Conservation (phyloP, 1,140 invertebrate species). For the Bilobella aurantiaca region DNA sequence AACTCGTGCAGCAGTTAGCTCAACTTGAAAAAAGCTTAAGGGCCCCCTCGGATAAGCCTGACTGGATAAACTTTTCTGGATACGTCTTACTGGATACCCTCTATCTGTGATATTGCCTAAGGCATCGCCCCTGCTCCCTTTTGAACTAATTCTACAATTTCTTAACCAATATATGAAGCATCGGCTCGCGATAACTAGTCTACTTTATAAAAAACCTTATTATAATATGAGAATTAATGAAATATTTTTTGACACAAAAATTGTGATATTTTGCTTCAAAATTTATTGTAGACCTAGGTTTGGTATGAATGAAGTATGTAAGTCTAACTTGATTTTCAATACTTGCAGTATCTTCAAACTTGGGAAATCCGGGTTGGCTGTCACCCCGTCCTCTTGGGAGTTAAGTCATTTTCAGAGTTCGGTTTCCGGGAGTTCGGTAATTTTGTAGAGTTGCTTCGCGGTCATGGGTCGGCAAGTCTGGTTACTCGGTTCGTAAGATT, state of each 20-base stretch:
- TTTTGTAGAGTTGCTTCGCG: not conserved
- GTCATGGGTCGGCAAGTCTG: not conserved
- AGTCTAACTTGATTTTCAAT: slow-evolving; percentile 15
- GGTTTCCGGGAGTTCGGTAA: not conserved
- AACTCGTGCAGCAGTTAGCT: slow-evolving; percentile 12
- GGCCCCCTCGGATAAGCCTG: not conserved
- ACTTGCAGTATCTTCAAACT: slow-evolving; percentile 22
- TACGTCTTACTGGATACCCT: no score
- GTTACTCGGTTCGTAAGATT: not conserved
- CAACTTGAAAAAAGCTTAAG: not conserved
- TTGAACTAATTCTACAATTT: no score
- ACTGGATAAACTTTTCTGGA: not conserved
- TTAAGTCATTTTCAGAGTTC: not conserved
- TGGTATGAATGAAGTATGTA: slow-evolving; percentile 9
- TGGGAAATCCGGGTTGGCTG: slow-evolving; percentile 24
- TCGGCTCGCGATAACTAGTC: not conserved
- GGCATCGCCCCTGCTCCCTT: no score
- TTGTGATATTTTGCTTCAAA: slow-evolving; percentile 5
- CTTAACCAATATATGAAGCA: no score
- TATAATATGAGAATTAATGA: slow-evolving; percentile 19
- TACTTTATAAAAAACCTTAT: not conserved
- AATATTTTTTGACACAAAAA: slow-evolving; percentile 9
- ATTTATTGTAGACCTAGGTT: slow-evolving; percentile 16
- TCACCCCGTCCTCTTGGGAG: slow-evolving; percentile 17
- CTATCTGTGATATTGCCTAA: no score